Base-by-base conservation (phyloP, 2,888 invertebrate species). In the Selenia dentaria region DNA sequence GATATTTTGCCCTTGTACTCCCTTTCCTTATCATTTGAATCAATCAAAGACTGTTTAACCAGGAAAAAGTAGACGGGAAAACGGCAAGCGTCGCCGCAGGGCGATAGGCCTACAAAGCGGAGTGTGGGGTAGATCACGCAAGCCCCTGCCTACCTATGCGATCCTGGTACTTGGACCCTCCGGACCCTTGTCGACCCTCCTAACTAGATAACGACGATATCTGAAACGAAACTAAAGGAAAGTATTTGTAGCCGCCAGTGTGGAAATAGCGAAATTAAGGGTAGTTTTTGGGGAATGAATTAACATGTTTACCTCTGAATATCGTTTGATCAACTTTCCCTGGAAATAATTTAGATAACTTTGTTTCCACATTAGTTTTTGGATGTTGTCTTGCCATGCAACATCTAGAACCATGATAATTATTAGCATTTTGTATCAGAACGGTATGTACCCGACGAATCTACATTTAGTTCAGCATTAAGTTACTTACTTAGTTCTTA, bases 121-220 rank as follows among this genome's bases (percentile, higher is more conserved):
- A 76, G 75, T 75, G 67, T 70, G 72, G 71, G 79, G 68, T 66
- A 67, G 69, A 73, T 73, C 75, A 78, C 77, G 74, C 76, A 69
- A 77, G 81, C 57, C 51, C 84, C 83, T 57, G 51, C 43, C 49
- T 43, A 43, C 49, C 49, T 49, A 35, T 49, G 49, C 51, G 55
- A 53, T 53, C 55, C 55, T 31, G 47, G 58, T 53, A 55, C 56
- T 50, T 81, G 82, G 79, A 88, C 89, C 88, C 87, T 86, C 81
- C 80, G 82, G 78, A 88, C 89, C 89, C 87, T 87, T 81, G 88
- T 88, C 86, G 83, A 79, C 83, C 84, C 83, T 74, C 74, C 87
- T 88, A 89, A 88, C 88, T 83, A 87, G 88, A 89, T 89, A 90
- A 88, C 84, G 77, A 76, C 85, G 83, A 82, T 84, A 86, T 83